Percentiles rank a stretch among this genome's conserved stretches.
phyloP scores from a whole-genome alignment of 2,113 vertebrate genomes.

The Takifugu flavidus region DNA sequence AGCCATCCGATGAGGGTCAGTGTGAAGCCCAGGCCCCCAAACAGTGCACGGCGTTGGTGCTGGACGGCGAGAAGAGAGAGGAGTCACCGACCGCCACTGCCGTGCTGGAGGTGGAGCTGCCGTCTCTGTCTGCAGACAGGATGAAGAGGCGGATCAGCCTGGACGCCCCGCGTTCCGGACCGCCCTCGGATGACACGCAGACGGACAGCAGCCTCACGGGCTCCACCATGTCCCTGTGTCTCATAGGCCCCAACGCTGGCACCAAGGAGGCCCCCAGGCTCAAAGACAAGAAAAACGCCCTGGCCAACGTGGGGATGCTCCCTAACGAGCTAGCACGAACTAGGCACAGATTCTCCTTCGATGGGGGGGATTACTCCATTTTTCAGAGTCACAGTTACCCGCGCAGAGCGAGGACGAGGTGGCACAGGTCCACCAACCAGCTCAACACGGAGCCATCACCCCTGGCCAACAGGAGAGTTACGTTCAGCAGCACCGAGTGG shows the following conservation, averaged over 20 bases:
- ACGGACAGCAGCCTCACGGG: constrained; percentile 79
- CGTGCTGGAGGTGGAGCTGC: constrained; percentile 65
- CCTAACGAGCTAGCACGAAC: constrained; percentile 82
- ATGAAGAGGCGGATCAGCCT: constrained; percentile 65
- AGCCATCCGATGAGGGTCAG: constrained; percentile 67
- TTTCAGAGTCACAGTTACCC: constrained; percentile 98
- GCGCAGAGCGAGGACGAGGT: constrained; percentile 86
- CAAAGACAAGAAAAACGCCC: constrained; percentile 70
- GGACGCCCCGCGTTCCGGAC: constrained; percentile 67
- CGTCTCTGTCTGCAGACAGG: constrained; percentile 42
- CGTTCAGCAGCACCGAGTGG: constrained; percentile 94
- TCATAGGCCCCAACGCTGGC: constrained; percentile 76
- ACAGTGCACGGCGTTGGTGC: constrained; percentile 76
- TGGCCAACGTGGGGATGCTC: constrained; percentile 70
- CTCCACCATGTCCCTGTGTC: constrained; percentile 87
- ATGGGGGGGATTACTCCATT: constrained; percentile 89
- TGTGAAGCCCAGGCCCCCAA: constrained; percentile 57
- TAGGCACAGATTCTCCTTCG: constrained; percentile 89
- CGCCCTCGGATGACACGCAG: constrained; percentile 76
- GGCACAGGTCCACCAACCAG: constrained; percentile 88
- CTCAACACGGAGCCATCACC: constrained; percentile 80
- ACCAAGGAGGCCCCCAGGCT: constrained; percentile 74
- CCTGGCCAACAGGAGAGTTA: constrained; percentile 80
- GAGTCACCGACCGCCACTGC: constrained; percentile 51
- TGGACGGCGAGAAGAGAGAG: constrained; percentile 58